Evolutionary conservation across 2,888 invertebrate genomes (phyloP).

Genomic region (Stegophylla sp.): DNA sequence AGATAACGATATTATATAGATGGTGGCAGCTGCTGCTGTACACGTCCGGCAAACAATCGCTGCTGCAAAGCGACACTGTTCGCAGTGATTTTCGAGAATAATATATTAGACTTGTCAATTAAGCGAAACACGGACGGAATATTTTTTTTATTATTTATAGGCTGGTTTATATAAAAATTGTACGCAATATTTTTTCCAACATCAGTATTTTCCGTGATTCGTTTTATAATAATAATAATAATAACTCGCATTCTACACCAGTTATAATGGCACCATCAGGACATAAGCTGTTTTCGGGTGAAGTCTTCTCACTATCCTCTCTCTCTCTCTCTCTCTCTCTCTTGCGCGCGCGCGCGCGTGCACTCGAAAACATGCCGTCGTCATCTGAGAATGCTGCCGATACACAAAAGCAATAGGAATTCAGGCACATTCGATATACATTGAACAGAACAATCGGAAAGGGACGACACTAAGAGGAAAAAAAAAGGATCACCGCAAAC

Average conservation of each 20-base stretch:
- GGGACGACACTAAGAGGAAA: neutral
- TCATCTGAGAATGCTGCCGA: neutral
- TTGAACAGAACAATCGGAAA: constrained; percentile 17
- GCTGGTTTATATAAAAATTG: neutral
- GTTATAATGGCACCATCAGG: too few relatives aligned
- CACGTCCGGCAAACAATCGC: neutral
- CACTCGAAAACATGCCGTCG: too few relatives aligned
- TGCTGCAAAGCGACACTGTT: neutral
- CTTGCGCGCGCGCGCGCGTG: too few relatives aligned
- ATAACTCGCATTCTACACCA: too few relatives aligned
- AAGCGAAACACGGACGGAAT: neutral
- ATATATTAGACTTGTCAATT: neutral
- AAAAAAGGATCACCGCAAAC: constrained; percentile 39
- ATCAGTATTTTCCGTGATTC: neutral
- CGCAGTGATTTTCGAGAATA: neutral
- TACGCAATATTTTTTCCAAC: neutral
- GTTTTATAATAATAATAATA: neutral
- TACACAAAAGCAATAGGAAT: constrained; percentile 4
- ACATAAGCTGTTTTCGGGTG: too few relatives aligned
- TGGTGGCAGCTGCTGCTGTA: neutral
- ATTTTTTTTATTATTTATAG: too few relatives aligned
- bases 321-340: too few relatives aligned
- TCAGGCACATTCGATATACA: neutral
- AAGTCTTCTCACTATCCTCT: too few relatives aligned
- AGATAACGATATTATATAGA: neutral